A percentile compares a stretch with the other conserved stretches of the same genome.
Evolutionary conservation across 2,888 invertebrate genomes (phyloP).

Genomic region (Dolichomitus sp.): DNA sequence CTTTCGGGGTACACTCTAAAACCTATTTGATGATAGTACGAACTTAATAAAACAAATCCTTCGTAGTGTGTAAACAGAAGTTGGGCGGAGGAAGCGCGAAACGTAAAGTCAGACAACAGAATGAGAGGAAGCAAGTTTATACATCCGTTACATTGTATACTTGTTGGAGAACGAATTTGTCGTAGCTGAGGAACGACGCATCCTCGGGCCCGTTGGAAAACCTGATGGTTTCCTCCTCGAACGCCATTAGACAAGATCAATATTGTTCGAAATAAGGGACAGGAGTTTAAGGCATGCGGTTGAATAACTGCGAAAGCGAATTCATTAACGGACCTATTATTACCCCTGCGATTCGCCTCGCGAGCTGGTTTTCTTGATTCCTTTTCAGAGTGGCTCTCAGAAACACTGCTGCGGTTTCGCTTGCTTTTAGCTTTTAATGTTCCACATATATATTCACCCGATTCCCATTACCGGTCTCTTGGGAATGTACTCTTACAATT

Average conservation of each 20-base stretch:
- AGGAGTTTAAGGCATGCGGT: slow-evolving; percentile 76
- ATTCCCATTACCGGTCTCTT: slow-evolving; percentile 49
- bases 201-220: slow-evolving; percentile 40
- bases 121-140: slow-evolving; percentile 73
- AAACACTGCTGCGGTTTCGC: slow-evolving; percentile 27
- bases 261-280: slow-evolving; percentile 82
- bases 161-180: slow-evolving; percentile 25
- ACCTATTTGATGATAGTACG: slow-evolving; percentile 70
- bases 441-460: slow-evolving; percentile 30
- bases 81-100: slow-evolving; percentile 71
- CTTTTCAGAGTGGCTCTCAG: slow-evolving; percentile 31
- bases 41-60: slow-evolving; percentile 85
- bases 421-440: slow-evolving; percentile 22
- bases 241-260: slow-evolving; percentile 84
- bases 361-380: slow-evolving; percentile 73
- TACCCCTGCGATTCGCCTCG: slow-evolving; percentile 76
- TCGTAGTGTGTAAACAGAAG: slow-evolving; percentile 81
- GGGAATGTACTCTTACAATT: slow-evolving; percentile 14
- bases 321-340: slow-evolving; percentile 69
- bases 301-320: slow-evolving; percentile 65
- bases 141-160: slow-evolving; percentile 69
- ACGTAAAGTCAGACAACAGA: slow-evolving; percentile 81
- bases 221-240: slow-evolving; percentile 72
- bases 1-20: slow-evolving; percentile 62
- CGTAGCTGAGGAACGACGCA: slow-evolving; percentile 48